Evolutionary conservation across 2,113 vertebrate genomes (phyloP).

Genomic region (Microtus montanus): DNA sequence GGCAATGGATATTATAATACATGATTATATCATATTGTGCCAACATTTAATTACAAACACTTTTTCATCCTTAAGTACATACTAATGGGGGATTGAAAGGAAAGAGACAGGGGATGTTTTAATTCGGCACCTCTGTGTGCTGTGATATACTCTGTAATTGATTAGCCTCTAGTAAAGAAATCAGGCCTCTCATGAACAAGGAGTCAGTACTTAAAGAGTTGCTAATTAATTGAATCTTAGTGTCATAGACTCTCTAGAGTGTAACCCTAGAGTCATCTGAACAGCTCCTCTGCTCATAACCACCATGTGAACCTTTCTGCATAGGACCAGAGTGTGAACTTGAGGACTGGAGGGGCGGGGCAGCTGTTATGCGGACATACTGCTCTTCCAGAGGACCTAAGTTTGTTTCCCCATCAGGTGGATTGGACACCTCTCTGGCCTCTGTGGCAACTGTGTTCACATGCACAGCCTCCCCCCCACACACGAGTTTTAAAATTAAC

Average conservation of each 20-base stretch:
- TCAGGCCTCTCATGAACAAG: neutral
- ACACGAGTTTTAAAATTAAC: neutral
- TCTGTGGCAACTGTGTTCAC: neutral
- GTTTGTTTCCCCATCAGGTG: neutral
- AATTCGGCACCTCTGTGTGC: neutral
- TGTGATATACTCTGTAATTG: neutral
- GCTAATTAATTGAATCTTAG: constrained; percentile 17
- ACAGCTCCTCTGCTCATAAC: neutral
- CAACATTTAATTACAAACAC: constrained; percentile 10
- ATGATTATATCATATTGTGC: constrained; percentile 5
- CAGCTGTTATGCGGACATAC: too few species aligned
- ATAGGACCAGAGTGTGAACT: neutral
- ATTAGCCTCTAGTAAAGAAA: neutral
- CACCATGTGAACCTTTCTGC: neutral
- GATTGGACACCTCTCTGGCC: neutral
- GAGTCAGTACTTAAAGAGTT: neutral
- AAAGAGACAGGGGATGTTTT: neutral
- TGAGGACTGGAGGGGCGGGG: neutral
- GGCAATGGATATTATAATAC: neutral
- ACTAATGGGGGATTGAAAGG: neutral
- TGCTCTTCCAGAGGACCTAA: neutral
- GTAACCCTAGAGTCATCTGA: neutral
- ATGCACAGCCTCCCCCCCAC: neutral
- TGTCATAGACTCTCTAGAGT: constrained; percentile 5
- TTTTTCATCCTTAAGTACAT: neutral